phyloP scores from a whole-genome alignment of 2,888 invertebrate genomes.

The Leucozona laternaria region DNA sequence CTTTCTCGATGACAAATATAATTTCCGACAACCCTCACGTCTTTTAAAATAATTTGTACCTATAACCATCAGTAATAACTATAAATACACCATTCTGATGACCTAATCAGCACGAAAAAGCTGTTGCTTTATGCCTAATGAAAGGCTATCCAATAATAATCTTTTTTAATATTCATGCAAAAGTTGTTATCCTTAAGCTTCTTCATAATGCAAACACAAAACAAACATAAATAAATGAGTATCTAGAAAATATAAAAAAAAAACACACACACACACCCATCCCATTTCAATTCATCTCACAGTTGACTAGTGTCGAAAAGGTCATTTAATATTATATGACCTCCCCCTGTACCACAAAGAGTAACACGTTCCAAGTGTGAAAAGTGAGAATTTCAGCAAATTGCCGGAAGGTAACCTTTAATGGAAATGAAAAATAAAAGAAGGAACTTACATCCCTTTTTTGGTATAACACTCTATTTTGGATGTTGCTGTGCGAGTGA shows the following conservation, averaged over 20 bases:
- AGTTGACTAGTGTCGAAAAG: constrained; percentile 56
- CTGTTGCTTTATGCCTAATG: not conserved
- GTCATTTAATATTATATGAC: constrained; percentile 33
- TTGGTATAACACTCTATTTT: not conserved
- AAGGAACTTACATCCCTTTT: constrained; percentile 32
- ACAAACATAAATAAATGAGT: not conserved
- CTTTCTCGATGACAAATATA: not conserved
- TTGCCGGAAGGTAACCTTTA: constrained; percentile 48
- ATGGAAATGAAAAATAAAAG: constrained; percentile 46
- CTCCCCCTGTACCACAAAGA: not conserved
- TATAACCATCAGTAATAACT: not conserved
- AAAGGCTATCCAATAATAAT: constrained; percentile 12
- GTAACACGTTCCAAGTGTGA: constrained; percentile 55
- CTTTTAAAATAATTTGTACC: not conserved
- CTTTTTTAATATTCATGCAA: constrained; percentile 8
- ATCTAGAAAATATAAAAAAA: not conserved
- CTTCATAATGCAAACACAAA: not conserved
- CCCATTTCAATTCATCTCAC: constrained; percentile 54
- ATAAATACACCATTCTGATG: constrained; percentile 3
- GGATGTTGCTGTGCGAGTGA: constrained; percentile 5
- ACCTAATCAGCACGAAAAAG: not conserved
- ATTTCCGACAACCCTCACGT: constrained; percentile 6
- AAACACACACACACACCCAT: constrained; percentile 1
- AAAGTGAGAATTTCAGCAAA: constrained; percentile 57
- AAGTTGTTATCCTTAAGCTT: constrained; percentile 12